Percentiles rank a stretch among this genome's conserved stretches.
Conservation (phyloP, 2,113 vertebrate genomes). For the Dicerorhinus sumatrensis region DNA sequence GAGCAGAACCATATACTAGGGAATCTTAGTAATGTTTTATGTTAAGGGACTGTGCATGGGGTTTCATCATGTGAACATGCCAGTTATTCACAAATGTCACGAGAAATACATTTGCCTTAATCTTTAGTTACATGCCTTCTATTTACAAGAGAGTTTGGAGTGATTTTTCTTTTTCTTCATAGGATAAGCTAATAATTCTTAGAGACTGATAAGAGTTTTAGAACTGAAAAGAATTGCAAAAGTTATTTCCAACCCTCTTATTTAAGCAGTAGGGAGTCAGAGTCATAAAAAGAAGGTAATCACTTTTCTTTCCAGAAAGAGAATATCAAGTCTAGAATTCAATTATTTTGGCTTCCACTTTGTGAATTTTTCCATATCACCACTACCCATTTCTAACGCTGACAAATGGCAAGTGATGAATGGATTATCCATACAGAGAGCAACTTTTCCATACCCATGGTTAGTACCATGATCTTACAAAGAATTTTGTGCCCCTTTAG, state of each 20-base stretch:
- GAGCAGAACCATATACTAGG: neutral
- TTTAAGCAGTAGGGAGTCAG: neutral
- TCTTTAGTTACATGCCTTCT: neutral
- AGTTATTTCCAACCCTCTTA: neutral
- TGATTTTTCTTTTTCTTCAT: neutral
- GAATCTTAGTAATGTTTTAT: neutral
- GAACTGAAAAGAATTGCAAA: neutral
- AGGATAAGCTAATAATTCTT: slow-evolving; percentile 38
- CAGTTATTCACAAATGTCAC: neutral
- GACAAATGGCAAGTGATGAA: neutral
- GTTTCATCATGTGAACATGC: neutral
- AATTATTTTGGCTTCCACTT: neutral
- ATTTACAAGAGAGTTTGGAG: neutral
- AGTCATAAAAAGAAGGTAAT: neutral
- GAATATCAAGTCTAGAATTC: neutral
- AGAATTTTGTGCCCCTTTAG: neutral
- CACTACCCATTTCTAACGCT: neutral
- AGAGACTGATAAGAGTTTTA: neutral
- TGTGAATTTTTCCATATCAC: neutral
- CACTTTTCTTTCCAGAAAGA: neutral
- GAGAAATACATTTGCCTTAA: neutral
- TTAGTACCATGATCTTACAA: neutral
- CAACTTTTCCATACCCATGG: neutral
- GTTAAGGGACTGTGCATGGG: neutral
- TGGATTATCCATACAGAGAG: neutral